phyloP scores from a whole-genome alignment of 2,797 vertebrate species.

The Acestrorhynchus altus region DNA sequence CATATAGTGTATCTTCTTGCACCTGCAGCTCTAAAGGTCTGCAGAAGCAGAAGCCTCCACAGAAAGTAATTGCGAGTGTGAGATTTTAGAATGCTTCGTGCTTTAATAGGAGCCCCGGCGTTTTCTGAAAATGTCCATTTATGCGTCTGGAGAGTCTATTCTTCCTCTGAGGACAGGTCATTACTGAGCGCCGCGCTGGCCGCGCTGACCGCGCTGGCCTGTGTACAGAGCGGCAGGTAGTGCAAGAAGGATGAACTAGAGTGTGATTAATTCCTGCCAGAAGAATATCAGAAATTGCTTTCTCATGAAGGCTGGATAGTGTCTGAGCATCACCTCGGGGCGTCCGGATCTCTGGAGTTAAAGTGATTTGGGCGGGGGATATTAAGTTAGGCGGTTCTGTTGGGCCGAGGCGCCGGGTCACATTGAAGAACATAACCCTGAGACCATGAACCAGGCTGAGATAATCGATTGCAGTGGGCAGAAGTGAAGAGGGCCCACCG shows the following conservation, averaged over 20 bases:
- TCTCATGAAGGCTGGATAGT: background rate
- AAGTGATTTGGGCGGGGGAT: slow-evolving; percentile 18
- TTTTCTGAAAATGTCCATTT: background rate
- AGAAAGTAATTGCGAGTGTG: background rate
- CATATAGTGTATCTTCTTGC: too few species aligned
- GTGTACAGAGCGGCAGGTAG: background rate
- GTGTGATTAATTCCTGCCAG: slow-evolving; percentile 9
- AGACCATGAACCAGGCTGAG: slow-evolving; percentile 7
- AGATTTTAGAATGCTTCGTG: slow-evolving; percentile 17
- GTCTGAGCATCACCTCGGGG: background rate
- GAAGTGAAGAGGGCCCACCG: background rate
- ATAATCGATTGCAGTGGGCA: slow-evolving; percentile 8
- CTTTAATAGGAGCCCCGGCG: slow-evolving; percentile 8
- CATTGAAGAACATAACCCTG: slow-evolving; percentile 4
- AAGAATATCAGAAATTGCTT: slow-evolving; percentile 25
- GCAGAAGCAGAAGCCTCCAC: too few species aligned
- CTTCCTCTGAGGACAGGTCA: background rate
- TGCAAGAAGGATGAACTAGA: slow-evolving; percentile 1
- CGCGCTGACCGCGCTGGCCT: background rate
- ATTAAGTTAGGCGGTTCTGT: slow-evolving; percentile 20
- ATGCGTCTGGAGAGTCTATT: background rate
- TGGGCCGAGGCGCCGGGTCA: background rate
- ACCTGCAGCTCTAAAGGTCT: too few species aligned
- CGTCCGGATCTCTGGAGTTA: background rate
- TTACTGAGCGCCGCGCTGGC: background rate